phyloP scores from a whole-genome alignment of 2,797 vertebrate species.

The Gallinago solitaria region DNA sequence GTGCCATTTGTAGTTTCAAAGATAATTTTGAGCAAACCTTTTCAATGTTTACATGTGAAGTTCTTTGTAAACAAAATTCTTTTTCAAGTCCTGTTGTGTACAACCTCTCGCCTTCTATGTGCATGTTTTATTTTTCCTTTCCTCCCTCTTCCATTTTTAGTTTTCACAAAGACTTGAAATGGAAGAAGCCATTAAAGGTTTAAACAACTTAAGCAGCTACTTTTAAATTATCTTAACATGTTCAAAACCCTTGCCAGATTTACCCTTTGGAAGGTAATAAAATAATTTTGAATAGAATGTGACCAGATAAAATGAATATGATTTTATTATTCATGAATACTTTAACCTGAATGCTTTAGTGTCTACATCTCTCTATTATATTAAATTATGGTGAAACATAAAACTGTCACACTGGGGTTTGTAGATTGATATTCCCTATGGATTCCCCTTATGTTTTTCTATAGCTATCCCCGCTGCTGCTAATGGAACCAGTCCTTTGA shows the following conservation, averaged over 20 bases:
- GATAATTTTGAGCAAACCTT: background rate
- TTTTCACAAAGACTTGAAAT: background rate
- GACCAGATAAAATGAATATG: conserved; percentile 62
- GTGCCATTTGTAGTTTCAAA: background rate
- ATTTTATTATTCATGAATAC: conserved; percentile 71
- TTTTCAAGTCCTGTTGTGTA: background rate
- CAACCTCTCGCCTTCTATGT: background rate
- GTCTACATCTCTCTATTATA: conserved; percentile 45
- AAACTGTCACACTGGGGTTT: conserved; percentile 54
- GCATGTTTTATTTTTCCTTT: background rate
- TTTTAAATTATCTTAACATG: conserved; percentile 52
- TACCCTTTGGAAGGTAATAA: conserved; percentile 57
- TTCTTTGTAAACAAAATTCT: background rate
- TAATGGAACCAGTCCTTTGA: conserved; percentile 46
- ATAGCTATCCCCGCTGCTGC: background rate
- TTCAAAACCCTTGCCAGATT: conserved; percentile 41
- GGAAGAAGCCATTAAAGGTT: conserved; percentile 36
- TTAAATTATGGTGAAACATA: conserved; percentile 62
- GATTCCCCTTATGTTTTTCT: conserved; percentile 45
- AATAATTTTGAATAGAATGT: conserved; percentile 70
- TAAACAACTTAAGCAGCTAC: conserved; percentile 49
- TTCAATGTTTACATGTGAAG: background rate
- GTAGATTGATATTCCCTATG: conserved; percentile 38
- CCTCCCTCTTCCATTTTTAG: background rate
- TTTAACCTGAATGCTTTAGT: conserved; percentile 65